Evolutionary conservation across 2,797 vertebrate species (phyloP), one percentile per base, ranked within the genome.

Genomic region (Melopsittacus undulatus): DNA sequence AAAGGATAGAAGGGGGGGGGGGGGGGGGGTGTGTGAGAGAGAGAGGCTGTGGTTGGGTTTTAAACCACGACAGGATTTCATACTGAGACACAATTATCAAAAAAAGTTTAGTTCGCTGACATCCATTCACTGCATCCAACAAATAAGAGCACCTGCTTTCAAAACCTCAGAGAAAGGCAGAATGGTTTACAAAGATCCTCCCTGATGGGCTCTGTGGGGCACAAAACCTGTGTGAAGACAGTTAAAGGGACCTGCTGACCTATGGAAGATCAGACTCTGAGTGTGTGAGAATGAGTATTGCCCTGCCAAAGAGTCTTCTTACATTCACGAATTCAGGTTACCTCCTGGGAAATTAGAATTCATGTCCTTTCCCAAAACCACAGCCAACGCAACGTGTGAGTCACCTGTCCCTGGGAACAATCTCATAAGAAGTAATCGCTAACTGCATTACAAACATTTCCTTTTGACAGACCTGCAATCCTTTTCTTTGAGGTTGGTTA

Each of bases 371-470:
- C 34, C 59, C 38, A 72, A 86, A 91, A 78, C 42, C 43, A 27
- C 20, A 54, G 74, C 59, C 38, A 82, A 29, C 0, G 1, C 30
- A 95, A 83, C 24, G 36, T 42, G 67, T 87, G 78, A 96, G 75
- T 92, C 94, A 96, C 75, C 64, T 61, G 3, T 80, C 94, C 43
- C 72, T 83, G 63, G 49, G 61, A 77, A 73, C 52, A 89, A 69
- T 66, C 86, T 84, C 78, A 27, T 67, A 79, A 76, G 38, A 92
- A 83, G 40, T 38, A 82, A 87, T 76, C 1, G 1, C 68, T 84
- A 74, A 64, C 51, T 74, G n/a, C 36, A 83, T 61, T 79, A 40
- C 32, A 89, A 82, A 79, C 30, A 62, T 56, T 73, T 82, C 30
- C 61, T 74, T 79, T 27, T 70, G 43, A n/a, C 75, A 89, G 75